Conservation (phyloP, 37 sponge, comb jelly and placozoan species). For the Beroe forskalii region DNA sequence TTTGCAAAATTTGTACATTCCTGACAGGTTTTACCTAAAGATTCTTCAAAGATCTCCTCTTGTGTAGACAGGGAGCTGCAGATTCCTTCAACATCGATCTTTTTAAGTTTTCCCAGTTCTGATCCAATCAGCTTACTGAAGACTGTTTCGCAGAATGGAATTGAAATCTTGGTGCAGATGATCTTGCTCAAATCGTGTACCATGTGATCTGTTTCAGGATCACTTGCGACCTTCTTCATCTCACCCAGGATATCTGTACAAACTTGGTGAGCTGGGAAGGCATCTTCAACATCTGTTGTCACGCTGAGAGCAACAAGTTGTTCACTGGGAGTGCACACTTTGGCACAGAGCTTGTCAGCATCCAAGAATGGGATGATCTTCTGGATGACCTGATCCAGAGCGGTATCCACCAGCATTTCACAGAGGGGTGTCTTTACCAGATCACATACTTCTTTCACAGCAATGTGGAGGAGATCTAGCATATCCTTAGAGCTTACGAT, state of each 20-base stretch:
- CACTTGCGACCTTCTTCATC: slow-evolving; percentile 26
- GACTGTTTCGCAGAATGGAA: slow-evolving; percentile 12
- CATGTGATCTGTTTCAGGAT: background rate
- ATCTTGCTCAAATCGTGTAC: background rate
- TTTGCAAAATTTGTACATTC: slow-evolving; percentile 6
- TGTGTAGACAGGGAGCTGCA: background rate
- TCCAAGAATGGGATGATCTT: background rate
- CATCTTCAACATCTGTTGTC: background rate
- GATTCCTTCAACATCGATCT: background rate
- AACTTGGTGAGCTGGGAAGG: background rate
- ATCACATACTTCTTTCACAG: slow-evolving; percentile 34
- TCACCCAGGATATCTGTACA: slow-evolving; percentile 29
- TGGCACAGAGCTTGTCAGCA: background rate
- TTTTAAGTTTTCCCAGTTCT: background rate
- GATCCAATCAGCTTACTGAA: background rate
- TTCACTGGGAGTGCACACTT: background rate
- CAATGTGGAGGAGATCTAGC: slow-evolving; percentile 45
- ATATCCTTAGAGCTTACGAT: background rate
- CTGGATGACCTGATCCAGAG: slow-evolving; percentile 13
- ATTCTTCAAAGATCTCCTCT: background rate
- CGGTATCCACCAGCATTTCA: background rate
- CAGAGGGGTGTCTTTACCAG: background rate
- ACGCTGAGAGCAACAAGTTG: background rate
- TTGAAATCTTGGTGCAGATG: background rate
- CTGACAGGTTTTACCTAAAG: background rate